phyloP scores from a whole-genome alignment of 2,113 vertebrate genomes.

The Carassius gibelio region DNA sequence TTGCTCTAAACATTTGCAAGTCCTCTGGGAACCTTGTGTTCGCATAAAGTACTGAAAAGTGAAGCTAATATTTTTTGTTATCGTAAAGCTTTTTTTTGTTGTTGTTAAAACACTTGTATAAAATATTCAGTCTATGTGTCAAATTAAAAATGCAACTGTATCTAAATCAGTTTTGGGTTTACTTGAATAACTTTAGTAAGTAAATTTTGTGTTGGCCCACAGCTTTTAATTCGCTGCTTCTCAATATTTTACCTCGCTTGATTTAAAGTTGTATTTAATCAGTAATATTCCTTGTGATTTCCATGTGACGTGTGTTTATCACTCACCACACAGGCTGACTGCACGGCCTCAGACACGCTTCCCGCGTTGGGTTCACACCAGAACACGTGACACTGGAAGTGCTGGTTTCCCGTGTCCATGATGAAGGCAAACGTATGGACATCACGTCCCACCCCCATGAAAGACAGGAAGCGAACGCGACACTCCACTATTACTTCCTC shows the following conservation, averaged over 20 bases:
- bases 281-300: not conserved
- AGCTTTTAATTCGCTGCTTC: too few species aligned
- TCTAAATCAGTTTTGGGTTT: not conserved
- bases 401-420: constrained; percentile 96
- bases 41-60: too few species aligned
- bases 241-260: too few species aligned
- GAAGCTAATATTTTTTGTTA: too few species aligned
- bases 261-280: not conserved
- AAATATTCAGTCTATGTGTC: too few species aligned
- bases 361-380: constrained; percentile 97
- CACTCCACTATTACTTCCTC: constrained; percentile 93
- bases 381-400: constrained; percentile 94
- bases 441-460: constrained; percentile 96
- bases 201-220: too few species aligned
- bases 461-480: constrained; percentile 94
- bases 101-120: too few species aligned
- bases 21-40: too few species aligned
- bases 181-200: not conserved
- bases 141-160: too few species aligned
- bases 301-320: not conserved
- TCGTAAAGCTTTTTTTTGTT: too few species aligned
- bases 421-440: constrained; percentile 95
- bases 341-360: constrained; percentile 93
- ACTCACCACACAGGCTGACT: constrained; percentile 96
- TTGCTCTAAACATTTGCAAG: too few species aligned